Conservation (phyloP, 2,113 vertebrate species). For the Serilophus lunatus region DNA sequence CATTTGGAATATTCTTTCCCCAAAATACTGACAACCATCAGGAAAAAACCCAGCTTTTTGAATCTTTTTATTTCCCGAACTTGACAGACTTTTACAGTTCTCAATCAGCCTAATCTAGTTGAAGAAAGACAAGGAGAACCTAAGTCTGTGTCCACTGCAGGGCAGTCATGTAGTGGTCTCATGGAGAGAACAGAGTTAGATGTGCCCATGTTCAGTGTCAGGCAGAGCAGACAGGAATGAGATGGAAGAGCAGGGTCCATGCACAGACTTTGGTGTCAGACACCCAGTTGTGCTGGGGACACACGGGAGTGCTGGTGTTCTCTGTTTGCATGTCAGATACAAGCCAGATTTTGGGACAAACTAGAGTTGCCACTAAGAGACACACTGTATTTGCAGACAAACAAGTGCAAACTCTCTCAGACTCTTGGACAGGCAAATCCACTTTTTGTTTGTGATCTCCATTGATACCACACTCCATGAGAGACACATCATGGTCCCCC, state of each 20-base stretch:
- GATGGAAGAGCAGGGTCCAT: not conserved
- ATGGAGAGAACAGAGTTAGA: not conserved
- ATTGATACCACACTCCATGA: not conserved
- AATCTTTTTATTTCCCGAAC: slow-evolving; percentile 15
- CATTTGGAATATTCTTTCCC: not conserved
- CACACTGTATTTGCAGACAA: not conserved
- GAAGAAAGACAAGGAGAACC: not conserved
- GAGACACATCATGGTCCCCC: not conserved
- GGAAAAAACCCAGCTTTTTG: not conserved
- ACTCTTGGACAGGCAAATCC: not conserved
- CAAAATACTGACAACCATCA: not conserved
- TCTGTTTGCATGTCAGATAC: not conserved
- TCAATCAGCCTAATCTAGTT: not conserved
- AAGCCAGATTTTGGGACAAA: not conserved
- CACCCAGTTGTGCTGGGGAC: not conserved
- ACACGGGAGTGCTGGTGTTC: not conserved
- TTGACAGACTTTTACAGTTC: not conserved
- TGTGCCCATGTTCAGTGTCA: not conserved
- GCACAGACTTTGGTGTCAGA: not conserved
- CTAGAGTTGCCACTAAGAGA: not conserved
- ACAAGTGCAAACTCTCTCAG: not conserved
- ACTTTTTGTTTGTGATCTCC: not conserved
- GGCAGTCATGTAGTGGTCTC: not conserved
- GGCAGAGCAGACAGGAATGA: fast-evolving
- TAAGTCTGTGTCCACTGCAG: not conserved